phyloP scores from a whole-genome alignment of 2,113 vertebrate genomes.

The Andinoacara biseriatus region DNA sequence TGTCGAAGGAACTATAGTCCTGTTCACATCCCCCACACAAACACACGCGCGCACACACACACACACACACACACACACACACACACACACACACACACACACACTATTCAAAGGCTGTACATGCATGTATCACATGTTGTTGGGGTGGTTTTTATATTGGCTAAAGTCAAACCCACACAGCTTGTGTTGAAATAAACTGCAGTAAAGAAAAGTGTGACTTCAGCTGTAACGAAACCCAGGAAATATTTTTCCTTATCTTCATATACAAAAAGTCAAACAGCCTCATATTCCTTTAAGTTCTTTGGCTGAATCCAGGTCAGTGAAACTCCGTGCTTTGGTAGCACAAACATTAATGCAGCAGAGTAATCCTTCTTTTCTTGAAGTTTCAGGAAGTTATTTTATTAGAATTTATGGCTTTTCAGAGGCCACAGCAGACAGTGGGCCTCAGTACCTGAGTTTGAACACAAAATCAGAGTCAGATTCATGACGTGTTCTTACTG shows the following conservation, averaged over 20 bases:
- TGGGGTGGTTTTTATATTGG: not conserved
- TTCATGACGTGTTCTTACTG: not conserved
- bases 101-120: too few relatives aligned
- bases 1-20: too few relatives aligned
- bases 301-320: not conserved
- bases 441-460: not conserved
- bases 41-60: too few relatives aligned
- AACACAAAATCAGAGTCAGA: not conserved
- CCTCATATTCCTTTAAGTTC: fast-evolving
- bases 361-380: not conserved
- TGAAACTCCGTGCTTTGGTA: not conserved
- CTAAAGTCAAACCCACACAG: not conserved
- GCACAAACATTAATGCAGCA: not conserved
- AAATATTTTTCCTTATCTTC: not conserved
- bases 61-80: too few relatives aligned
- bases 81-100: too few relatives aligned
- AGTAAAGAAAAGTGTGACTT: too few relatives aligned
- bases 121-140: too few relatives aligned
- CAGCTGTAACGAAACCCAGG: not conserved
- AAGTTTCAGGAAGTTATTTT: not conserved
- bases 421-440: not conserved
- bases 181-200: fast-evolving
- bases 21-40: too few relatives aligned
- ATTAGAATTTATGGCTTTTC: not conserved
- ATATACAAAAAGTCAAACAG: not conserved